Base-by-base conservation (phyloP, 2,113 vertebrate species). In the Hipposideros armiger region DNA sequence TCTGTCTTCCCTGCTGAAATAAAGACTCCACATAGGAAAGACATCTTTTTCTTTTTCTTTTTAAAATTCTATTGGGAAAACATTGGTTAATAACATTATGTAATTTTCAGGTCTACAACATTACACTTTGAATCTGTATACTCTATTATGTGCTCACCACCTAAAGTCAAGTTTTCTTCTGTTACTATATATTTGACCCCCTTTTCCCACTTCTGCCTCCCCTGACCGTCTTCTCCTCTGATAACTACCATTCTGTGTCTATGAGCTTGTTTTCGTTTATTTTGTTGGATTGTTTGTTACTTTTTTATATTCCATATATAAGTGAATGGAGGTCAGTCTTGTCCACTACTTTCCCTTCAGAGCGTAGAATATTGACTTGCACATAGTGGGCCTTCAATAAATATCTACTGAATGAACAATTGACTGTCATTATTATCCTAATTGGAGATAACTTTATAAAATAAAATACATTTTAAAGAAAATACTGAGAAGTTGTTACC, bases 381-480 rank as follows among this genome's bases (percentile, higher is more conserved):
- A 50, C 62, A 9, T 36, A 94, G 52, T 26, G 1, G 16, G 17
- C 45, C 60, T 28, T 93, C 62, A 70, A 28, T n/a, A 85, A 30
- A 74, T 52, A 74, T 30, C 17, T 76, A 32, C 4, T 90, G 42
- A 90, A 17, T n/a, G 42, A 90, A 17, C 28, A 42, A 72, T 30
- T 77, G 24, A 84, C 52, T 84, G 4, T 54, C 26, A 76, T 85
- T 81, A 62, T 74, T 70, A 82, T 83, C 10, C 22, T 56, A 50
- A 47, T 60, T 69, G 50, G 64, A 74, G 36, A 84, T 76, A 81
- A 80, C 19, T 58, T 66, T 81, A 56, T 19, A 47, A 92, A 95
- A 90, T 64, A 86, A 87, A 93, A 76, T 36, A 20, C 32, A 56
- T 19, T 87, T 86, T 78, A 78, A 83, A 32, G 54, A 78, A 83